A percentile compares a stretch with the other conserved stretches of the same genome.
Evolutionary conservation across 1,140 invertebrate species (phyloP).

Genomic region (Heterodera carotae): DNA sequence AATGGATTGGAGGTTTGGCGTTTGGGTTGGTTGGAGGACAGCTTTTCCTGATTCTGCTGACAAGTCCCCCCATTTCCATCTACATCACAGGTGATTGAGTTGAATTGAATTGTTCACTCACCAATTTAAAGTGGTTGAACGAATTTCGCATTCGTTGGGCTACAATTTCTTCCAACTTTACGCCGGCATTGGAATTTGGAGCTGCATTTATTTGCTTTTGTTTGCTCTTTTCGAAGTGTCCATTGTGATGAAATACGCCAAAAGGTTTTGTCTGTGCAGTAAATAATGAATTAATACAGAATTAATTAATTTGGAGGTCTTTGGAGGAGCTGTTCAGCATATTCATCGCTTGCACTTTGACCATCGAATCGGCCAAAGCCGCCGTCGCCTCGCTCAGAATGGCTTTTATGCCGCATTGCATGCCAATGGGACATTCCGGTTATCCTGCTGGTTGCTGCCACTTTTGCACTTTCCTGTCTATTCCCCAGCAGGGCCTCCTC

Average conservation of each 20-base stretch:
- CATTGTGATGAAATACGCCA: constrained; percentile 67
- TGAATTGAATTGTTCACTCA: constrained; percentile 31
- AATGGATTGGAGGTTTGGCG: constrained; percentile 67
- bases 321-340: constrained; percentile 68
- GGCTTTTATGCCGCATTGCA: constrained; percentile 26
- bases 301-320: no score
- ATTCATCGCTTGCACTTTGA: constrained; percentile 67
- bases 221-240: constrained; percentile 66
- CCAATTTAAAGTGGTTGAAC: constrained; percentile 65
- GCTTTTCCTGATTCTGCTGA: constrained; percentile 67
- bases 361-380: constrained; percentile 66
- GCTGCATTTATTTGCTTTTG: constrained; percentile 66
- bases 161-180: constrained; percentile 67
- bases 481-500: not conserved
- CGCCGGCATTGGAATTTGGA: constrained; percentile 67
- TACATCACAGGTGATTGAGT: constrained; percentile 63
- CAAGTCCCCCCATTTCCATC: constrained; percentile 67
- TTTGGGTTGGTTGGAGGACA: constrained; percentile 69
- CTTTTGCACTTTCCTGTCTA: not conserved
- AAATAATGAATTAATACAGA: constrained; percentile 36
- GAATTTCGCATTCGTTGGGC: constrained; percentile 65
- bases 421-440: not conserved
- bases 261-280: constrained; percentile 58
- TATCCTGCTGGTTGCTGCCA: not conserved
- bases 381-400: constrained; percentile 12